Percentiles rank a stretch among this genome's conserved stretches.
Evolutionary conservation across 2,888 invertebrate genomes (phyloP).

Genomic region (Anagyrus pseudococci): DNA sequence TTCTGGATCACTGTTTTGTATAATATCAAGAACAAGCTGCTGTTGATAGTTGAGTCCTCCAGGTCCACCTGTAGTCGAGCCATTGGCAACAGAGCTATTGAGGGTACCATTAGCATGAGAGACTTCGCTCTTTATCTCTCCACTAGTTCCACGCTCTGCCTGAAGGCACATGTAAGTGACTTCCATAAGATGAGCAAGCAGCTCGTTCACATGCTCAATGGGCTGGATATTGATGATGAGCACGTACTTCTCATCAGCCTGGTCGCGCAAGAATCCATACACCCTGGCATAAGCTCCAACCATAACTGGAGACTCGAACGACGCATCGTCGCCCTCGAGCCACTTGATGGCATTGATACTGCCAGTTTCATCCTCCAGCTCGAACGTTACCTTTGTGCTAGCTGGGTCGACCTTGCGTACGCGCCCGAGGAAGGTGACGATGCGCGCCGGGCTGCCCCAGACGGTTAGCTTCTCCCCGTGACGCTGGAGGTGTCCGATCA

Average conservation of each 20-base stretch:
- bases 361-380: conserved; percentile 71
- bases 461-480: conserved; percentile 44
- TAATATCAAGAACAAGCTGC: conserved; percentile 49
- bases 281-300: conserved; percentile 63
- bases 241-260: conserved; percentile 69
- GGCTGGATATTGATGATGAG: conserved; percentile 72
- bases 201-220: conserved; percentile 69
- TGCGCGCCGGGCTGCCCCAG: conserved; percentile 45
- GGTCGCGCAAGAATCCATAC: conserved; percentile 71
- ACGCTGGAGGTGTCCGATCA: conserved; percentile 49
- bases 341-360: conserved; percentile 54
- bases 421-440: conserved; percentile 63
- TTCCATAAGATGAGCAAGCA: conserved; percentile 74
- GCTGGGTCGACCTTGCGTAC: conserved; percentile 68
- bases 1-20: conserved; percentile 39
- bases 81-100: not conserved
- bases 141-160: conserved; percentile 59
- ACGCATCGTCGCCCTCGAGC: conserved; percentile 60
- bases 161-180: conserved; percentile 67
- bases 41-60: conserved; percentile 52
- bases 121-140: conserved; percentile 1
- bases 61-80: conserved; percentile 48
- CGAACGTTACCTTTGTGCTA: conserved; percentile 70
- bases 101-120: not conserved
- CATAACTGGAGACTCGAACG: conserved; percentile 57